Conservation (phyloP, 2,797 vertebrate species). For the Champsocephalus esox region DNA sequence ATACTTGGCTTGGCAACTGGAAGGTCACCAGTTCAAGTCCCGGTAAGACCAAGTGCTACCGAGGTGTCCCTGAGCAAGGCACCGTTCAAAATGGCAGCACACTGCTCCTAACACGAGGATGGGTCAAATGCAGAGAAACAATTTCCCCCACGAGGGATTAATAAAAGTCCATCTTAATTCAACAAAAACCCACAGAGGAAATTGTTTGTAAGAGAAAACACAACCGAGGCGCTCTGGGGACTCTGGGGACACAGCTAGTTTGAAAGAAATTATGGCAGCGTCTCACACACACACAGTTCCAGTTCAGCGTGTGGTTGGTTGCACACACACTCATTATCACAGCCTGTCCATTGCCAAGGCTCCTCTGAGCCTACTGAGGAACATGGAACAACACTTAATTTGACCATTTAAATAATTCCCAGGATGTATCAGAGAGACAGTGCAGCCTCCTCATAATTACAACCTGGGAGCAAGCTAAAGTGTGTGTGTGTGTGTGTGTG, state of each 20-base stretch:
- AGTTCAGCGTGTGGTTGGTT: slow-evolving; percentile 1
- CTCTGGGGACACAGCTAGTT: slow-evolving; percentile 18
- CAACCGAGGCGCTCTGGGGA: slow-evolving; percentile 1
- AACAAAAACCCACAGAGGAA: slow-evolving; percentile 22
- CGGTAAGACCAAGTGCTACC: no score
- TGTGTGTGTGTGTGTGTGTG: neutral
- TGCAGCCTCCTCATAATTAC: slow-evolving; percentile 51
- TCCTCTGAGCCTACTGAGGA: slow-evolving; percentile 48
- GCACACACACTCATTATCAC: slow-evolving; percentile 24
- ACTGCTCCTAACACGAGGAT: no score
- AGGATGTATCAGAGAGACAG: slow-evolving; percentile 45
- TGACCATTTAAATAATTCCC: slow-evolving; percentile 68
- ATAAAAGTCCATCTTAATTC: neutral
- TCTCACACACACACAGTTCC: neutral
- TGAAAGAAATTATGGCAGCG: slow-evolving; percentile 43
- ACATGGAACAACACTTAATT: slow-evolving; percentile 61
- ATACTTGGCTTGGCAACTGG: no score
- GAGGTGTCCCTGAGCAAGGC: no score
- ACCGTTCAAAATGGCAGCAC: no score
- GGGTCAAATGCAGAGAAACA: no score
- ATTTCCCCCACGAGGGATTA: no score
- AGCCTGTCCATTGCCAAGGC: slow-evolving; percentile 18
- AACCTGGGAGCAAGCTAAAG: slow-evolving; percentile 38
- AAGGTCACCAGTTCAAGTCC: no score
- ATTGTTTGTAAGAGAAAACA: slow-evolving; percentile 27